Evolutionary conservation across 2,888 invertebrate genomes (phyloP), one percentile per base, ranked within the genome.

Genomic region (Philhelius pedissequus): DNA sequence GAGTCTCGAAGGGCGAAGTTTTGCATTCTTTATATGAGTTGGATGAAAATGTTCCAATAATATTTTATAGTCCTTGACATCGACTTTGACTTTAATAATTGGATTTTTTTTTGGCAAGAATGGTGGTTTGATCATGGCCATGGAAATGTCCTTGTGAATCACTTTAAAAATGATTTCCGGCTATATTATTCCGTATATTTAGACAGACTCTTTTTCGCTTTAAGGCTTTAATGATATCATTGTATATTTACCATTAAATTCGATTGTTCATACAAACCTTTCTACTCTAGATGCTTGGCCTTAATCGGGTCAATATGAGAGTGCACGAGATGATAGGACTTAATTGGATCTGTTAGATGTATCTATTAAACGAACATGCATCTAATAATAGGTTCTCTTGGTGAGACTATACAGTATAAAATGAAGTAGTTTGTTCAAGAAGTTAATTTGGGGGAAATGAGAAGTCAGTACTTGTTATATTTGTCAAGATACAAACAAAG

Each of bases 41-140:
- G 52, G 32, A 48, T 7, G 62, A 43, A 60, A n/a, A n/a, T 50
- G 38, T 75, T 52, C 27, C 38, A 25, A 58, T 58, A 25, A 45
- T 22, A 27, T 50, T 35, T 66, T 43, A 18, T 54, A 56, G 30
- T 69, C 75, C 62, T 80, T 56, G 62, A 9, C 45, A 75, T 71
- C 25, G 56, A 64, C 64, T 30, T 54, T 70, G n/a, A n/a, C n/a
- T n/a, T n/a, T 25, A 45, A 9, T 43, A 15, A 15, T 58, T 58
- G 7, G 58, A 38, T 30, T 11, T 9, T 40, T n/a, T 66, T 32
- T 62, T 62, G 48, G 15, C 13, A 20, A 13, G 43, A 32, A 30
- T 35, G 25, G 18, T 54, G 27, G 15, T 54, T 40, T 50, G 8
- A 27, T n/a, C n/a, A n/a, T 52, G 50, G 30, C 50, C 27, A n/a